A percentile compares a stretch with the other conserved stretches of the same genome.
Conservation (phyloP, 2,113 vertebrate species). For the Astatotilapia flaviijosephi region DNA sequence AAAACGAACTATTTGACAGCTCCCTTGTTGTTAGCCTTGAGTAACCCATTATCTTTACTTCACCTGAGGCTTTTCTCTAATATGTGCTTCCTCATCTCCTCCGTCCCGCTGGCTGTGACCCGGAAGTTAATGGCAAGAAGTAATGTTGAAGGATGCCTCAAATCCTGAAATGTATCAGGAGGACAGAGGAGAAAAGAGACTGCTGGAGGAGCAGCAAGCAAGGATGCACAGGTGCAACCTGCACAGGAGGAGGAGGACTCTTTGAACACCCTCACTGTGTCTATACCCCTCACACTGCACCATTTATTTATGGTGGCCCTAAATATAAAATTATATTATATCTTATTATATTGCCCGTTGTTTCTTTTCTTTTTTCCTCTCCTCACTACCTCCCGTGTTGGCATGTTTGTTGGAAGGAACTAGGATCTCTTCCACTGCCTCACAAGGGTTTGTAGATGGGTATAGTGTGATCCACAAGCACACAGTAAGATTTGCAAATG, state of each 20-base stretch:
- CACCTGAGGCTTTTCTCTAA: background rate
- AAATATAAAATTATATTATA: background rate
- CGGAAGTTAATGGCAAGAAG: background rate
- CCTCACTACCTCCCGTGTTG: background rate
- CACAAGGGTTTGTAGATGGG: background rate
- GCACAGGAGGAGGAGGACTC: background rate
- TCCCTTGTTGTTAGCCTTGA: background rate
- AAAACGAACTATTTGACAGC: background rate
- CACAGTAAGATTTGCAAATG: background rate
- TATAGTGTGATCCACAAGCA: background rate
- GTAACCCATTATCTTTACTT: background rate
- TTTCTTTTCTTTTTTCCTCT: background rate
- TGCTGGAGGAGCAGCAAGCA: background rate
- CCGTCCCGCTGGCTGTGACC: background rate
- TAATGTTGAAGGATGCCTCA: background rate
- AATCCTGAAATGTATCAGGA: background rate
- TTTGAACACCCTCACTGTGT: background rate
- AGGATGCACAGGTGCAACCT: background rate
- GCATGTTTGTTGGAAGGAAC: background rate
- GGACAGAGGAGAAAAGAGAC: background rate
- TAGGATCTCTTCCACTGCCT: background rate
- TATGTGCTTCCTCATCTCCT: background rate
- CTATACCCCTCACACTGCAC: background rate
- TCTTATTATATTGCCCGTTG: background rate
- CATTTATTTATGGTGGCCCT: background rate